Conservation (phyloP, 2,797 vertebrate genomes). For the Amblyopsis hoosieri region DNA sequence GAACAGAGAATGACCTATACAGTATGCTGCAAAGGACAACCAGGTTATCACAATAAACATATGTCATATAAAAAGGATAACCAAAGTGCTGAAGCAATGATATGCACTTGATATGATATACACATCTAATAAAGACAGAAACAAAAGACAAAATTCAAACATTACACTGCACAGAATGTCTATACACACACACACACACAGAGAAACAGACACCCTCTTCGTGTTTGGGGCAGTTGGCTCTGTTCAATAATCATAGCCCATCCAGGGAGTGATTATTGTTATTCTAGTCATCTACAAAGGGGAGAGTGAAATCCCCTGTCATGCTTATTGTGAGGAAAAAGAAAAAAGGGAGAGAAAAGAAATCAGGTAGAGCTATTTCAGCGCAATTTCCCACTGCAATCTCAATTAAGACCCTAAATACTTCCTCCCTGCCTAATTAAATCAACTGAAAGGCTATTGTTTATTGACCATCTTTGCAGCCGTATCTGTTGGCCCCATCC, state of each 20-base stretch:
- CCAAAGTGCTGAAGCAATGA: background rate
- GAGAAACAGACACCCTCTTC: conserved; percentile 27
- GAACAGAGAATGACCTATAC: background rate
- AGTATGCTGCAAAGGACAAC: too few species aligned
- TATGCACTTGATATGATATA: background rate
- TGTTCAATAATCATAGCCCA: conserved; percentile 71
- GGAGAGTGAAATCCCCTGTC: conserved; percentile 73
- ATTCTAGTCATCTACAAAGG: conserved; percentile 80
- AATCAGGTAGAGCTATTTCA: conserved; percentile 78
- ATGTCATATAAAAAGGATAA: background rate
- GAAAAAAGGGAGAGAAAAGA: conserved; percentile 8
- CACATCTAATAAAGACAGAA: background rate
- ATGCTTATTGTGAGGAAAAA: conserved; percentile 67
- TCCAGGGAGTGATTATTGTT: conserved; percentile 75
- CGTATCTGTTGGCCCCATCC: conserved; percentile 62
- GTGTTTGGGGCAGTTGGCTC: conserved; percentile 57
- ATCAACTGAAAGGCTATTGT: conserved; percentile 93
- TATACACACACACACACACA: conserved; percentile 30
- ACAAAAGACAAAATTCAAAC: conserved; percentile 22
- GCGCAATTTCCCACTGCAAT: conserved; percentile 92
- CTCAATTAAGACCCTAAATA: conserved; percentile 95
- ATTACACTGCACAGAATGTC: background rate
- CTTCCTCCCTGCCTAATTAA: conserved; percentile 96
- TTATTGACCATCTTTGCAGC: conserved; percentile 80
- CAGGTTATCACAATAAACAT: background rate